phyloP scores from a whole-genome alignment of 2,797 vertebrate genomes.

The Spinus pinus region DNA sequence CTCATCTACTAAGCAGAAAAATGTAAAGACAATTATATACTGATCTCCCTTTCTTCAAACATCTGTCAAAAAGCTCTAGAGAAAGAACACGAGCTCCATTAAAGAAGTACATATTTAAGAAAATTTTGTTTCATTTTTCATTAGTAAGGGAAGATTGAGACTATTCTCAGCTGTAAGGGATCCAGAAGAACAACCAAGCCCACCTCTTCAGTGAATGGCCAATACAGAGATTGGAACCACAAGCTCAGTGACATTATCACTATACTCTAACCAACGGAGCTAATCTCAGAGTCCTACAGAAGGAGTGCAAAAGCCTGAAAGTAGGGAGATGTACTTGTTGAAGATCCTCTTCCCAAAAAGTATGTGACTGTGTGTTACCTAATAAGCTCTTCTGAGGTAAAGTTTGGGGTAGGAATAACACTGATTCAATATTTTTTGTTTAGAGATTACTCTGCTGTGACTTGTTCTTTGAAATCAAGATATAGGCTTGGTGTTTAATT shows the following conservation, averaged over 20 bases:
- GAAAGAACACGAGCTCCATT: background rate
- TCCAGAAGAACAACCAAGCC: background rate
- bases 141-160: background rate
- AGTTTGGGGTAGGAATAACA: background rate
- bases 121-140: background rate
- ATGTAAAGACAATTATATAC: background rate
- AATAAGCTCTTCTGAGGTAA: background rate
- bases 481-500: background rate
- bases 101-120: background rate
- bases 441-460: rapidly evolving
- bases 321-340: rapidly evolving
- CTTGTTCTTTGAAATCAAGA: background rate
- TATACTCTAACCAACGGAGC: background rate
- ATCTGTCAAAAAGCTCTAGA: background rate
- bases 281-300: background rate
- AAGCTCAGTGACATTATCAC: background rate
- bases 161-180: background rate
- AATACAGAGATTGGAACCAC: background rate
- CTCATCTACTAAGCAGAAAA: background rate
- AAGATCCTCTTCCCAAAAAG: background rate
- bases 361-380: rapidly evolving
- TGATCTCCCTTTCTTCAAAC: background rate
- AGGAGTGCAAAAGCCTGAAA: rapidly evolving
- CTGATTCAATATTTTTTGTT: rapidly evolving
- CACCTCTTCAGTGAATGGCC: background rate